Evolutionary conservation across 1,140 invertebrate genomes (phyloP).

Genomic region (Conus betulinus): DNA sequence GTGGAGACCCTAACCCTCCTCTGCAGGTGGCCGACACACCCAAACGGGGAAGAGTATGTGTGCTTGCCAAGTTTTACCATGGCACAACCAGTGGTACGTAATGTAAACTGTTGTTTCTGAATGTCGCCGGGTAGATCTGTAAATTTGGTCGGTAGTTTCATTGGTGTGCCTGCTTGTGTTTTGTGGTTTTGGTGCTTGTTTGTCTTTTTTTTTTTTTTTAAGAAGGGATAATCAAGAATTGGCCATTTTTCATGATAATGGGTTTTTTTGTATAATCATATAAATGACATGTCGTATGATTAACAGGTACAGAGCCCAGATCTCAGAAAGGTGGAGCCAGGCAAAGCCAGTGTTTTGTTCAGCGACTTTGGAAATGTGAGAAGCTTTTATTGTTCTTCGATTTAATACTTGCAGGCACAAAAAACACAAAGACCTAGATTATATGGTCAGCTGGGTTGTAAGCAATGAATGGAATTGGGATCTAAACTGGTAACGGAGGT

Average conservation of each 20-base stretch:
- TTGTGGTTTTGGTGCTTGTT: no score
- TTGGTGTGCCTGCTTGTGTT: no score
- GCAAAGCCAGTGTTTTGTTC: conserved; percentile 84
- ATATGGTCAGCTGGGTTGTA: no score
- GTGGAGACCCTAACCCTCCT: conserved; percentile 90
- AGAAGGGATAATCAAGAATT: no score
- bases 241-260: no score
- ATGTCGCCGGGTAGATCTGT: background rate
- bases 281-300: background rate
- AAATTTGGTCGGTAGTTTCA: background rate
- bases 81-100: conserved; percentile 73
- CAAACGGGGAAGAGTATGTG: conserved; percentile 89
- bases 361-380: conserved; percentile 96
- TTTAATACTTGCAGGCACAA: background rate
- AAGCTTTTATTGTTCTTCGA: conserved; percentile 70
- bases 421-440: no score
- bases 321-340: conserved; percentile 89
- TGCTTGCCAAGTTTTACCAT: conserved; percentile 91
- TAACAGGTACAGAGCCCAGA: conserved; percentile 88
- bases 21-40: conserved; percentile 90
- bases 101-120: background rate
- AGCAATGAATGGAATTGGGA: no score
- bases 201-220: no score
- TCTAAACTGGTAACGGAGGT: no score
- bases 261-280: no score